Percentiles rank a stretch among this genome's conserved stretches.
Evolutionary conservation across 2,888 invertebrate species (phyloP).

Genomic region (Chrysolina americana): DNA sequence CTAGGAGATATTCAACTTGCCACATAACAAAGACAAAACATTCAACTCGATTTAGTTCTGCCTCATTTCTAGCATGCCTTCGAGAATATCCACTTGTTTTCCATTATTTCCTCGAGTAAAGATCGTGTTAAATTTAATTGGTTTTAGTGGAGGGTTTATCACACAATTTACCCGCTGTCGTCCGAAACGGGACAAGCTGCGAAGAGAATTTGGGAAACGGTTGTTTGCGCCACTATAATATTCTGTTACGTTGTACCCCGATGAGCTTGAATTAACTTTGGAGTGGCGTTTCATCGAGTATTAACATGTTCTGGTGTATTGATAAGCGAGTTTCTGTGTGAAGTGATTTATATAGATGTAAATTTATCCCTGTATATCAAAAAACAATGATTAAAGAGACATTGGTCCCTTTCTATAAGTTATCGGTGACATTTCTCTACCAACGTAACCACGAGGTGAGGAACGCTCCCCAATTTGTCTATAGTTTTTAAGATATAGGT

Average conservation of each 20-base stretch:
- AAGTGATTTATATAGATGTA: too few relatives aligned
- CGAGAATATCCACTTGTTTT: conserved; percentile 5
- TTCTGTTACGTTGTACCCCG: not conserved
- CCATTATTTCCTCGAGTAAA: conserved; percentile 13
- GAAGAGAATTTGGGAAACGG: conserved; percentile 7
- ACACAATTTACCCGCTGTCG: conserved; percentile 20
- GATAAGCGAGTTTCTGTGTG: too few relatives aligned
- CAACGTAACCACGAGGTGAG: too few relatives aligned
- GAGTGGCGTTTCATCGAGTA: not conserved
- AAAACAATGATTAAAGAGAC: too few relatives aligned
- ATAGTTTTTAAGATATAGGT: too few relatives aligned
- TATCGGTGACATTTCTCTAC: too few relatives aligned
- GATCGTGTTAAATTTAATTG: conserved; percentile 22
- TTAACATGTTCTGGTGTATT: not conserved
- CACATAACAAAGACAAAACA: not conserved
- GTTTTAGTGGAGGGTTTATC: conserved; percentile 18
- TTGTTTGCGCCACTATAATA: not conserved
- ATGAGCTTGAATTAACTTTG: conserved; percentile 5
- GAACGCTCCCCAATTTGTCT: too few relatives aligned
- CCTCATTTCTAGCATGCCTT: not conserved
- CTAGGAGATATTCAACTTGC: not conserved
- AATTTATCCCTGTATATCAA: too few relatives aligned
- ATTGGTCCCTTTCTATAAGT: too few relatives aligned
- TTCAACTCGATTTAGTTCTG: conserved; percentile 8
- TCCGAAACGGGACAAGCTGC: conserved; percentile 8